A percentile compares a stretch with the other conserved stretches of the same genome.
Conservation (phyloP, 2,888 invertebrate genomes). For the Slavum lentiscoides region DNA sequence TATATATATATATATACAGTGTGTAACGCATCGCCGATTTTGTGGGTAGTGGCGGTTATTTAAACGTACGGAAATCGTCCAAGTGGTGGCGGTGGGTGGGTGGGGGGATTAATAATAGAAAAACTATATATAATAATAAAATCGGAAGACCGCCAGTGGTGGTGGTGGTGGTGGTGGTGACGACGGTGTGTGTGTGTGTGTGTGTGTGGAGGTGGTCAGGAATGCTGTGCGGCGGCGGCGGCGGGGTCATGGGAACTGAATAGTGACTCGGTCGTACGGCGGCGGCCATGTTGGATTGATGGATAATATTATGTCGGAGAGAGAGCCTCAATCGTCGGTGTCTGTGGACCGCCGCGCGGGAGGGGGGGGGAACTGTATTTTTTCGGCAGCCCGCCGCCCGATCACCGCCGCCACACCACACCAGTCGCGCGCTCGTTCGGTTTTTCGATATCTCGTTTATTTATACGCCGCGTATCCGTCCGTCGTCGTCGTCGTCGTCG, state of each 20-base stretch:
- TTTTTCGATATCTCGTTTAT: no score
- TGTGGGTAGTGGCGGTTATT: conserved; percentile 30
- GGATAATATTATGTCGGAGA: conserved; percentile 46
- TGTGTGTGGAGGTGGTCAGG: conserved; percentile 48
- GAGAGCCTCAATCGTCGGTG: conserved; percentile 50
- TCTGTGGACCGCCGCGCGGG: conserved; percentile 26
- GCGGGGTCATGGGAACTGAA: conserved; percentile 52
- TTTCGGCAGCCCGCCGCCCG: conserved; percentile 47
- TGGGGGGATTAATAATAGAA: conserved; percentile 41
- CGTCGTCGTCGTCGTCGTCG: no score
- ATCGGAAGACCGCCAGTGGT: conserved; percentile 34
- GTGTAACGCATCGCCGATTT: neutral
- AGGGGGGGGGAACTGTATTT: conserved; percentile 46
- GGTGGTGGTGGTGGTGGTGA: neutral
- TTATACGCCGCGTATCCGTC: no score
- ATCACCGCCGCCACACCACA: no score
- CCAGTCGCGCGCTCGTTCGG: no score
- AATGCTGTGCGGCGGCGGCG: conserved; percentile 52
- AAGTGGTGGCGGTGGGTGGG: neutral
- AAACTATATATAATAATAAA: conserved; percentile 18
- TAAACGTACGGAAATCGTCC: neutral
- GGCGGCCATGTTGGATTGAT: conserved; percentile 52
- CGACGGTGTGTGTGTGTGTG: neutral
- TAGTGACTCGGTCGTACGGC: conserved; percentile 41
- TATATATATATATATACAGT: no score